Conservation (phyloP, 1,140 invertebrate genomes). For the Caenorhabditis remanei region DNA sequence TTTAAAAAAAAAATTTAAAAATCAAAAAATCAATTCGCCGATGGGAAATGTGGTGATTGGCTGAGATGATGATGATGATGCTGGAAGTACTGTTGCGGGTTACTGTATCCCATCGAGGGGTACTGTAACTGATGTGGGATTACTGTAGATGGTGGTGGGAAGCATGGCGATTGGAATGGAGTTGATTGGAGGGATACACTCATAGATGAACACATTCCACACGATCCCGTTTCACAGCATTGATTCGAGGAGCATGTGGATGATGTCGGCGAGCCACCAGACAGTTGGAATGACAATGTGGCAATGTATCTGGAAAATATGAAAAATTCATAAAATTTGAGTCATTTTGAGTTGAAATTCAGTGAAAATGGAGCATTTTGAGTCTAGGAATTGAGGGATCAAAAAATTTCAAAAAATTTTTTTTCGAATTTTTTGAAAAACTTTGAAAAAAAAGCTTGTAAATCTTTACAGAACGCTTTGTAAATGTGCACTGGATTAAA, state of each 20-base stretch:
- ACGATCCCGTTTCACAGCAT: conserved; percentile 28
- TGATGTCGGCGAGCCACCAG: neutral
- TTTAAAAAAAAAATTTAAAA: too few relatives aligned
- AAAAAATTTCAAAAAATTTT: too few relatives aligned
- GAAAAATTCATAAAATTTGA: neutral
- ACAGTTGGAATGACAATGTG: neutral
- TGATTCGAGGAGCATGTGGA: neutral
- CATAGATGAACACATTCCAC: conserved; percentile 5
- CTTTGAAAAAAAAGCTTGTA: too few relatives aligned
- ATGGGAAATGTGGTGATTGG: conserved; percentile 9
- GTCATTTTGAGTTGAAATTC: neutral
- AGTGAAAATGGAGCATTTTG: neutral
- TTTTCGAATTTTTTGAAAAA: too few relatives aligned
- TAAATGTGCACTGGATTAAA: too few relatives aligned
- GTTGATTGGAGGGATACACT: neutral
- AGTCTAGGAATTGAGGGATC: neutral
- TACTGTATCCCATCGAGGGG: neutral
- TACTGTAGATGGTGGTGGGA: conserved; percentile 11
- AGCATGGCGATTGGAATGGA: conserved; percentile 32
- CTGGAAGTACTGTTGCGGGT: neutral
- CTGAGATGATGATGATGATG: neutral
- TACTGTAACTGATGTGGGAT: neutral
- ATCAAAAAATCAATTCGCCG: neutral
- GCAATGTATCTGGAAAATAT: conserved; percentile 27
- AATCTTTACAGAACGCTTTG: too few relatives aligned